Percentiles rank a stretch among this genome's conserved stretches.
These are phyloP conservation scores for Drosophila ficusphila DNA, from an alignment of 1,140 invertebrate species.

Conservation along the genomic window DNA sequence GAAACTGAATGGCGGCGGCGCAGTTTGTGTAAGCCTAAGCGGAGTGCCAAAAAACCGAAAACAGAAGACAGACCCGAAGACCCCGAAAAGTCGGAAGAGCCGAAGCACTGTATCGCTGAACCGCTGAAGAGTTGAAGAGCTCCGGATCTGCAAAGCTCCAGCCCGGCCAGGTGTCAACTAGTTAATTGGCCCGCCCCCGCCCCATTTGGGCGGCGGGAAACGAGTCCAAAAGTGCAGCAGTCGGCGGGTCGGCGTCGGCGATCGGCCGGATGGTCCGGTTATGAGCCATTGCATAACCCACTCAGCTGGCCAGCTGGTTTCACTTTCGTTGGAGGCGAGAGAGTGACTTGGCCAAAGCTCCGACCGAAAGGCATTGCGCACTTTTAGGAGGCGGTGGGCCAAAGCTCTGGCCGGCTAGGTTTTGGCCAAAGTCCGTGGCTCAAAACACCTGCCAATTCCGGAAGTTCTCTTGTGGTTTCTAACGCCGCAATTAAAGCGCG, in stretches of 20 bases:
- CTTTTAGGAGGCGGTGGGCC: conserved; percentile 30
- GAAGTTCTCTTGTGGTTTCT: conserved; percentile 66
- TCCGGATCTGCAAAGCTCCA: conserved; percentile 13
- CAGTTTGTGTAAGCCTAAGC: conserved; percentile 64
- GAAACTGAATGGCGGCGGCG: conserved; percentile 59
- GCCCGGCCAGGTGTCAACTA: conserved; percentile 61
- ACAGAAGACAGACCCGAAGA: conserved; percentile 34
- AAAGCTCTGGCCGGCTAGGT: conserved; percentile 19
- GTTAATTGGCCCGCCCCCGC: conserved; percentile 31
- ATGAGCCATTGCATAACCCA: conserved; percentile 39
- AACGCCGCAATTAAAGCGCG: conserved; percentile 55
- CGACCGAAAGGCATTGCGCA: conserved; percentile 10
- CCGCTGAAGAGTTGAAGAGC: too few species aligned
- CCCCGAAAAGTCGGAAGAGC: conserved; percentile 66
- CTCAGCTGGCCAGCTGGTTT: conserved; percentile 54
- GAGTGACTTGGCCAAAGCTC: background rate
- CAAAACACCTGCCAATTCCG: conserved; percentile 33
- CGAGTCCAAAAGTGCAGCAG: conserved; percentile 75
- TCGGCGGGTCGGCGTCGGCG: conserved; percentile 11
- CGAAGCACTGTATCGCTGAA: too few species aligned
- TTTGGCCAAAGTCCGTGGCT: conserved; percentile 54
- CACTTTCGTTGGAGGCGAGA: conserved; percentile 68
- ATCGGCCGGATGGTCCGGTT: conserved; percentile 43
- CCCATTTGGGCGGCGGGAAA: conserved; percentile 55
- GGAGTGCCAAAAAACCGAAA: conserved; percentile 42